Conservation (phyloP, 2,113 vertebrate genomes). For the Gymnocephalus cernua region DNA sequence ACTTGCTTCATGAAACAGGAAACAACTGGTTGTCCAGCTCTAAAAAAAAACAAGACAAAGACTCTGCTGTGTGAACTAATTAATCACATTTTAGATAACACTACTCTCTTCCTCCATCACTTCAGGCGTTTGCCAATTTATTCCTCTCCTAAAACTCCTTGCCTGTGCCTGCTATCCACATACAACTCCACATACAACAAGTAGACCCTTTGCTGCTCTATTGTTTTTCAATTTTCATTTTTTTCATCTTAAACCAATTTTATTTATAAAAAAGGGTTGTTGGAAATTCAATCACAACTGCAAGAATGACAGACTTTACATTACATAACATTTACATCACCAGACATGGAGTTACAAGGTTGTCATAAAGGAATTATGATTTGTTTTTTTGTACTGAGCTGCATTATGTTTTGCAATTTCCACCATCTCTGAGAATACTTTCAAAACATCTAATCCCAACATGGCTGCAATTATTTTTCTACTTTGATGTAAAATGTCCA, state of each 20-base stretch:
- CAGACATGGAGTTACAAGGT: not conserved
- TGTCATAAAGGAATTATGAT: not conserved
- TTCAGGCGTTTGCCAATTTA: not conserved
- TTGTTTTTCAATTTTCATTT: not conserved
- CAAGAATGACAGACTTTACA: not conserved
- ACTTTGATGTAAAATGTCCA: slow-evolving; percentile 38
- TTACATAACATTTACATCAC: not conserved
- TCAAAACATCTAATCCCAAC: slow-evolving; percentile 11
- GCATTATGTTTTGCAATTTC: not conserved
- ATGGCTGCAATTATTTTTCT: slow-evolving; percentile 3
- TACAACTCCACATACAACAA: too few relatives aligned
- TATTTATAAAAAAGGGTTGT: too few relatives aligned
- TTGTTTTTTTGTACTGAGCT: not conserved
- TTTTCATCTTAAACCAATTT: too few relatives aligned
- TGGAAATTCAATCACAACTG: not conserved
- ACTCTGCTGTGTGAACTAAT: not conserved
- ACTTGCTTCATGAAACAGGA: not conserved
- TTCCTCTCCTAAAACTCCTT: not conserved
- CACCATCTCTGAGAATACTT: not conserved
- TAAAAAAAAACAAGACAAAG: not conserved
- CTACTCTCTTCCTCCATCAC: slow-evolving; percentile 8
- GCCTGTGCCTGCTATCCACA: not conserved
- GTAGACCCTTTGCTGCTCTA: not conserved
- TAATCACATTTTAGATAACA: not conserved
- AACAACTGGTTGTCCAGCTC: not conserved